A percentile compares a stretch with the other conserved stretches of the same genome.
phyloP scores from a whole-genome alignment of 1,140 invertebrate genomes.

The Papilio dardanus region DNA sequence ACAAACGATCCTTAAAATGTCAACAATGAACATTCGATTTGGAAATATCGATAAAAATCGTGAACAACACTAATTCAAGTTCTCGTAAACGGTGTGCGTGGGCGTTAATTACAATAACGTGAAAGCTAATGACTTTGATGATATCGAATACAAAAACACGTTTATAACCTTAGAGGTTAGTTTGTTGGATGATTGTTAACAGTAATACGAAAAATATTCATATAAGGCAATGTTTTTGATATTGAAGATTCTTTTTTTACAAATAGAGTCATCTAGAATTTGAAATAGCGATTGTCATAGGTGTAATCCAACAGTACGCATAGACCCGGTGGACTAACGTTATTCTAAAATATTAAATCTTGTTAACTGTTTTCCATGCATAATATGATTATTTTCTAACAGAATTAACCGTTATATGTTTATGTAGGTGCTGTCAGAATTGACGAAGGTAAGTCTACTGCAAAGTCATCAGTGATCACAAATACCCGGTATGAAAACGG shows the following conservation, averaged over 20 bases:
- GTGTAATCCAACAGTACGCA: too few species aligned
- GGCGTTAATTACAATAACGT: constrained; percentile 59
- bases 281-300: too few species aligned
- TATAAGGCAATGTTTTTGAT: neutral
- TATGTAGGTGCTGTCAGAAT: neutral
- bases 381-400: too few species aligned
- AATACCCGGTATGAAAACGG: neutral
- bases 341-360: too few species aligned
- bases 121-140: constrained; percentile 35
- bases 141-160: constrained; percentile 19
- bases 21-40: neutral
- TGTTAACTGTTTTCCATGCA: too few species aligned
- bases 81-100: constrained; percentile 37
- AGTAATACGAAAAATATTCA: neutral
- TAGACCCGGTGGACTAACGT: too few species aligned
- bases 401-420: too few species aligned
- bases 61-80: constrained; percentile 25
- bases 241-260: neutral
- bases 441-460: neutral
- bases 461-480: neutral
- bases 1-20: neutral
- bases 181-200: neutral
- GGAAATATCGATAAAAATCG: constrained; percentile 4
- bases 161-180: constrained; percentile 7
- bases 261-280: neutral